Evolutionary conservation across 2,888 invertebrate species (phyloP).

Genomic region (Scaptomyza flava): DNA sequence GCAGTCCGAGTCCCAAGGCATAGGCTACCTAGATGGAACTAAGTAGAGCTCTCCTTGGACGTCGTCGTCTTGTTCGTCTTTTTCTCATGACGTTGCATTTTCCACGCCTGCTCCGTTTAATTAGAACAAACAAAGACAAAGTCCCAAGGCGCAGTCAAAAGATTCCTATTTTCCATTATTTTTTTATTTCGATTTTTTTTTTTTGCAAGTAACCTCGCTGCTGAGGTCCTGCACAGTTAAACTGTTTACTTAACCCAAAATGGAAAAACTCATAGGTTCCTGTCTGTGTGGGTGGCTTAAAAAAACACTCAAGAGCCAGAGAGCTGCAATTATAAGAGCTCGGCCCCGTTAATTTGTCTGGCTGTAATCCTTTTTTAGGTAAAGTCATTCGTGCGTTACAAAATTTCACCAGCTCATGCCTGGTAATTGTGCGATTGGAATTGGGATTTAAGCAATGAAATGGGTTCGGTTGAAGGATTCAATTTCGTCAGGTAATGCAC

Average conservation of each 20-base stretch:
- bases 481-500: constrained; percentile 71
- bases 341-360: constrained; percentile 61
- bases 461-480: constrained; percentile 51
- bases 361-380: constrained; percentile 65
- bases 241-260: constrained; percentile 59
- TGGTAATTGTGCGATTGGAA: constrained; percentile 49
- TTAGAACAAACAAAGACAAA: constrained; percentile 63
- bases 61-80: constrained; percentile 3
- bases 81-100: constrained; percentile 62
- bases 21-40: constrained; percentile 37
- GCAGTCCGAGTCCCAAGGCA: constrained; percentile 13
- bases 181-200: constrained; percentile 5
- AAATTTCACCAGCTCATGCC: constrained; percentile 53
- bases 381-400: constrained; percentile 64
- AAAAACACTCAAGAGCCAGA: constrained; percentile 54
- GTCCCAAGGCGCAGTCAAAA: constrained; percentile 37
- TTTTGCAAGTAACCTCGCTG: constrained; percentile 65
- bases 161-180: constrained; percentile 13
- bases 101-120: constrained; percentile 66
- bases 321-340: constrained; percentile 51
- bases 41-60: constrained; percentile 17
- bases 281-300: constrained; percentile 72
- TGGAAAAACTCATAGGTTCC: constrained; percentile 14
- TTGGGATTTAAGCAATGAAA: constrained; percentile 22
- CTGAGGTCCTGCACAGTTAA: constrained; percentile 27